A percentile compares a stretch with the other conserved stretches of the same genome.
Conservation (phyloP, 2,113 vertebrate genomes). For the Proteles cristata region DNA sequence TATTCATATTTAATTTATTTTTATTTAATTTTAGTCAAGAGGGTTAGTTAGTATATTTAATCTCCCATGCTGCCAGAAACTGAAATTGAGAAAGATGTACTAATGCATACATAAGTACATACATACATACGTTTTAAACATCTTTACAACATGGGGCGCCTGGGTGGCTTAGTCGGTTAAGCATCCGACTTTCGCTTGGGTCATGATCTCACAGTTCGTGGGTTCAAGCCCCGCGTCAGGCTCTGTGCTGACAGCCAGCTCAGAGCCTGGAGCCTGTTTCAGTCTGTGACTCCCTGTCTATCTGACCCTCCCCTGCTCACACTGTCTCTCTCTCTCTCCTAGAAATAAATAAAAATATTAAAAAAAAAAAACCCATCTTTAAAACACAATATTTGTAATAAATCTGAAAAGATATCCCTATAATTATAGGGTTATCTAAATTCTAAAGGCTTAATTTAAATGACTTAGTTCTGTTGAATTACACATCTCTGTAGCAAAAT, state of each 20-base stretch:
- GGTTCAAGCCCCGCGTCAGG: too few relatives aligned
- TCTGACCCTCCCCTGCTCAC: too few relatives aligned
- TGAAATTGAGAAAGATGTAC: not conserved
- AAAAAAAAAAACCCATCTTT: too few relatives aligned
- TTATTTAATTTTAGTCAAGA: not conserved
- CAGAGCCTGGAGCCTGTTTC: too few relatives aligned
- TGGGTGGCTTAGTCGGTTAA: too few relatives aligned
- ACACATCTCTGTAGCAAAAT: not conserved
- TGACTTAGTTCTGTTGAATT: not conserved
- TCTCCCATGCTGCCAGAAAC: not conserved
- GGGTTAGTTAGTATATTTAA: not conserved
- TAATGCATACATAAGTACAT: not conserved
- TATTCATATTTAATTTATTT: not conserved
- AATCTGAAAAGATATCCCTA: not conserved
- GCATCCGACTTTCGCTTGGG: too few relatives aligned
- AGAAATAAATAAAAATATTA: too few relatives aligned
- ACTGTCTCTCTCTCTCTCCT: too few relatives aligned
- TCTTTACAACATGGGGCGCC: not conserved
- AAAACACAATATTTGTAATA: not conserved
- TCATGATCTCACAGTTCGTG: too few relatives aligned
- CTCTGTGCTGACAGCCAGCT: too few relatives aligned
- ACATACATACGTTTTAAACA: not conserved
- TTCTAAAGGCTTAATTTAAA: constrained; percentile 26
- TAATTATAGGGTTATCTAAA: too few relatives aligned
- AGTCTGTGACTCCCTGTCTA: too few relatives aligned